Evolutionary conservation across 2,888 invertebrate species (phyloP).

Genomic region (Yponomeuta sedellus): DNA sequence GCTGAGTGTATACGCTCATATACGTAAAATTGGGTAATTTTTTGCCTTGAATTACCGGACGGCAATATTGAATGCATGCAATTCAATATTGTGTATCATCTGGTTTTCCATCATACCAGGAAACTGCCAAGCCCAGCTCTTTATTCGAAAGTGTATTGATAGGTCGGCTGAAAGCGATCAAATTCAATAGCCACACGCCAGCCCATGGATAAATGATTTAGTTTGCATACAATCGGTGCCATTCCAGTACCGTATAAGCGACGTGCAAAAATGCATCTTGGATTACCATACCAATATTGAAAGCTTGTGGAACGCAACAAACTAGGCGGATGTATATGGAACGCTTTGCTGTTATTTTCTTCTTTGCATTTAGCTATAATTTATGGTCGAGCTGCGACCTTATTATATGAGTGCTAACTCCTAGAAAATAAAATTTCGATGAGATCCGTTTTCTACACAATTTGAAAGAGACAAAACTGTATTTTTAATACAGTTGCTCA

Average conservation of each 20-base stretch:
- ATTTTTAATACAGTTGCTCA: too few relatives aligned
- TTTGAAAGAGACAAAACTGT: too few relatives aligned
- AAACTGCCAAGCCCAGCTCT: background rate
- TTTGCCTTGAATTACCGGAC: too few relatives aligned
- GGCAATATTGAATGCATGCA: too few relatives aligned
- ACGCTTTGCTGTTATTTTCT: background rate
- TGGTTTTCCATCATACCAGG: background rate
- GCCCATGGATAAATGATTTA: conserved; percentile 34
- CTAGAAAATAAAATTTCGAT: too few relatives aligned
- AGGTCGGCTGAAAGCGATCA: background rate
- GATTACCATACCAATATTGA: background rate
- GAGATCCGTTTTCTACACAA: too few relatives aligned
- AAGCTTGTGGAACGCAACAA: background rate
- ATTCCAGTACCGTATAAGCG: conserved; percentile 19
- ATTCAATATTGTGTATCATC: background rate
- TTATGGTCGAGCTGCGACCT: too few relatives aligned
- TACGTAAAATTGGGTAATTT: too few relatives aligned
- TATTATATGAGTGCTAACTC: too few relatives aligned
- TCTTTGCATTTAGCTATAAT: too few relatives aligned
- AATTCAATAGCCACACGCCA: background rate
- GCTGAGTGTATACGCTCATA: too few relatives aligned
- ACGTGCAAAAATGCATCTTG: conserved; percentile 53
- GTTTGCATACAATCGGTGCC: conserved; percentile 57
- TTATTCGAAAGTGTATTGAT: background rate
- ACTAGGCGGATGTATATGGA: background rate